Evolutionary conservation across 2,797 vertebrate genomes (phyloP).

Genomic region (Luscinia luscinia): DNA sequence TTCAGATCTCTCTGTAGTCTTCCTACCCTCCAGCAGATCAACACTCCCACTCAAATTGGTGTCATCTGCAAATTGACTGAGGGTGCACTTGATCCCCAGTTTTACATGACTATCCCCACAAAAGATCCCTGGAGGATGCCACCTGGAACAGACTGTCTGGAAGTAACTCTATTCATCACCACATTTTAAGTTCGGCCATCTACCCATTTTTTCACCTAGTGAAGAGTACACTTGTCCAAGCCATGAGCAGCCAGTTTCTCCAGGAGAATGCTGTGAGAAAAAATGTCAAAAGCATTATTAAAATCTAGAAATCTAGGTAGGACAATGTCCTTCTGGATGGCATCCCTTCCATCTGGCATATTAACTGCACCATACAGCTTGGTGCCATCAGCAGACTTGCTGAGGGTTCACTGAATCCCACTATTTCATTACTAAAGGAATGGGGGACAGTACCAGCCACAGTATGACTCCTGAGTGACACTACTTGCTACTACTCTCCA

Average conservation of each 20-base stretch:
- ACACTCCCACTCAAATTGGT: background rate
- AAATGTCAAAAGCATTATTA: background rate
- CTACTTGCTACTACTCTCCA: background rate
- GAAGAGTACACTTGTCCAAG: background rate
- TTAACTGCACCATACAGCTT: background rate
- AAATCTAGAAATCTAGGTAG: background rate
- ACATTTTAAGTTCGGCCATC: background rate
- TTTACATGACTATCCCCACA: background rate
- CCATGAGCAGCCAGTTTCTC: background rate
- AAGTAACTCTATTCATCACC: background rate
- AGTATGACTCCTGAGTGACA: background rate
- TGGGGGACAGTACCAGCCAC: rapidly evolving
- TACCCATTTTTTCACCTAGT: background rate
- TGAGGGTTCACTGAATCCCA: background rate
- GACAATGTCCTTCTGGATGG: background rate
- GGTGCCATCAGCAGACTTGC: background rate
- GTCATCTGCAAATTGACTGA: background rate
- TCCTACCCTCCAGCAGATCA: background rate
- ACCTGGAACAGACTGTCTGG: background rate
- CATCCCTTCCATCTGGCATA: background rate
- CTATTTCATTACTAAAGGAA: background rate
- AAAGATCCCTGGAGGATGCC: background rate
- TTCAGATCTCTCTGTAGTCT: background rate
- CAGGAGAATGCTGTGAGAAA: background rate
- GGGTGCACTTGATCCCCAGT: background rate